Conservation (phyloP, 2,797 vertebrate species). For the Mallotus villosus region DNA sequence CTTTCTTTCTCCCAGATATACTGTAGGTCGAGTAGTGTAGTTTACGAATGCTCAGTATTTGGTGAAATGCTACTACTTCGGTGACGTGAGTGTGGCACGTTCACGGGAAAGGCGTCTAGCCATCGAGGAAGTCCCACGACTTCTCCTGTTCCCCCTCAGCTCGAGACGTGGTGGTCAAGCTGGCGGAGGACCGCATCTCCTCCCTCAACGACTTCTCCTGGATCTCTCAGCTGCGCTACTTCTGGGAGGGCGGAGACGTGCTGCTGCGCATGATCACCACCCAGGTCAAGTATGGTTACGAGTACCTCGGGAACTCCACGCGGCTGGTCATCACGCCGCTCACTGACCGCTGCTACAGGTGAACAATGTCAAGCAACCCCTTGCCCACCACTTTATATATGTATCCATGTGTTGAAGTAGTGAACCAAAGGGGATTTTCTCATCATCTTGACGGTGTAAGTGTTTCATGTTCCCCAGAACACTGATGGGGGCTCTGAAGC, state of each 20-base stretch:
- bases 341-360: conserved; percentile 95
- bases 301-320: conserved; percentile 90
- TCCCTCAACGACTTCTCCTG: conserved; percentile 89
- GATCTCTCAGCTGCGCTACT: conserved; percentile 93
- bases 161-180: conserved; percentile 85
- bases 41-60: too few relatives aligned
- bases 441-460: too few relatives aligned
- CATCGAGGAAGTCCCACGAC: background rate
- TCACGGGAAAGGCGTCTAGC: background rate
- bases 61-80: too few relatives aligned
- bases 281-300: conserved; percentile 86
- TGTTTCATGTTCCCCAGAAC: conserved; percentile 71
- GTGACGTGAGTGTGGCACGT: too few relatives aligned
- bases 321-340: conserved; percentile 92
- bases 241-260: conserved; percentile 82
- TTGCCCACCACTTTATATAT: background rate
- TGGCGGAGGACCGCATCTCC: conserved; percentile 75
- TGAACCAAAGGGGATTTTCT: too few relatives aligned
- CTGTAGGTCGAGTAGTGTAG: too few relatives aligned
- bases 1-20: background rate
- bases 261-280: conserved; percentile 91
- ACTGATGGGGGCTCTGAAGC: conserved; percentile 91
- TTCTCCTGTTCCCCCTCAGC: conserved; percentile 63
- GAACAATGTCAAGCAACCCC: conserved; percentile 6
- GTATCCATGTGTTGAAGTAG: background rate